Evolutionary conservation across 2,113 vertebrate genomes (phyloP).

Genomic region (Cavia porcellus): DNA sequence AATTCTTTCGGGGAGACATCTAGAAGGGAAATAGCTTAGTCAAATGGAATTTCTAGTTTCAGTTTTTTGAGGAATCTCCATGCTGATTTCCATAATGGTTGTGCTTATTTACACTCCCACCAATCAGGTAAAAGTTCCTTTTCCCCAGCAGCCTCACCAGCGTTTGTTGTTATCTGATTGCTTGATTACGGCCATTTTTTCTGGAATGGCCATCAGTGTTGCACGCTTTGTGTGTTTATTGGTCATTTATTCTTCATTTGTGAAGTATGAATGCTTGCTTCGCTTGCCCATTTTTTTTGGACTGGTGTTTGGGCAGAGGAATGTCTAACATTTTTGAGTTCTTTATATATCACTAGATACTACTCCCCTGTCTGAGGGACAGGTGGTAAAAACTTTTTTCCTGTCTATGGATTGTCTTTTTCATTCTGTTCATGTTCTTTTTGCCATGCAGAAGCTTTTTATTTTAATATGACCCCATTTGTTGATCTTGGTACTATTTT

Average conservation of each 20-base stretch:
- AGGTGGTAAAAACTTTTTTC: background rate
- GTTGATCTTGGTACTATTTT: background rate
- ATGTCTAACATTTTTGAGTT: background rate
- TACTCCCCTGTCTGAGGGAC: background rate
- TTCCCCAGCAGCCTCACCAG: background rate
- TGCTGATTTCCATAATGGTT: background rate
- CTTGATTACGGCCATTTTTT: background rate
- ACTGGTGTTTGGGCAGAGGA: background rate
- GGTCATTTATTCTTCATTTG: background rate
- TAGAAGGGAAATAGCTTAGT: background rate
- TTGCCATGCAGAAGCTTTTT: background rate
- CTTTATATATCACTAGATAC: background rate
- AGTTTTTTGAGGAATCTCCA: background rate
- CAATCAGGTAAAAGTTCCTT: background rate
- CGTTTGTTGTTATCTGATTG: background rate
- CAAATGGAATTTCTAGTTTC: background rate
- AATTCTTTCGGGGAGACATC: background rate
- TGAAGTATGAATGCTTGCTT: background rate
- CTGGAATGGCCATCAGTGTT: background rate
- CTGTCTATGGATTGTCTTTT: background rate
- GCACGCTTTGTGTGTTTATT: background rate
- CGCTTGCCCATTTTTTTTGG: background rate
- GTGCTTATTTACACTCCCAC: background rate
- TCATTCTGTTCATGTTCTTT: background rate
- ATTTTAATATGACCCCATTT: background rate